Percentiles rank a stretch among this genome's conserved stretches.
Evolutionary conservation across 2,113 vertebrate genomes (phyloP).

Genomic region (Phocoena sinus): DNA sequence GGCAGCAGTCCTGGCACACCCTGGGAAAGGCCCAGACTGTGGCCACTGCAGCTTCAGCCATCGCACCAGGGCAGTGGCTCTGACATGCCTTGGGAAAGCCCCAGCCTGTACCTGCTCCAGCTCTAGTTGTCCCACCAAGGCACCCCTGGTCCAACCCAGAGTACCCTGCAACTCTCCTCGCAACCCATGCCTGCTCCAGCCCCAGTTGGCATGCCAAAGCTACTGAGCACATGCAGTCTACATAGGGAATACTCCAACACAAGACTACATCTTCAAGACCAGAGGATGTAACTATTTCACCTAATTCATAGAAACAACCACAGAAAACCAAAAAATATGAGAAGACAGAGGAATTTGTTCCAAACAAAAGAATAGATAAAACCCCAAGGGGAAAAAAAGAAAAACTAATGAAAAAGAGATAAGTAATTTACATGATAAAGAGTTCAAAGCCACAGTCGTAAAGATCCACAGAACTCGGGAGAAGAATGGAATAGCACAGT

Average conservation of each 20-base stretch:
- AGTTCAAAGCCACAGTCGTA: background rate
- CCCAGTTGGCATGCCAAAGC: background rate
- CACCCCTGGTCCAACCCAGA: background rate
- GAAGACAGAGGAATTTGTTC: background rate
- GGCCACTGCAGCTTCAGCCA: background rate
- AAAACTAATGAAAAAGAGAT: background rate
- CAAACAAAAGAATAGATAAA: background rate
- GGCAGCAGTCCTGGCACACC: background rate
- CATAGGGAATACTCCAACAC: background rate
- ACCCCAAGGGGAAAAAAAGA: background rate
- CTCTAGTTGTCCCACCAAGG: background rate
- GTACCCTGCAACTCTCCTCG: background rate
- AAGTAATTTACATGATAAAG: background rate
- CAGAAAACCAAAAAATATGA: background rate
- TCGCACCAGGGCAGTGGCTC: background rate
- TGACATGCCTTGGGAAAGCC: background rate
- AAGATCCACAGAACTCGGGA: background rate
- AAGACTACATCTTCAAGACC: background rate
- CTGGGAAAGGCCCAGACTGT: no score
- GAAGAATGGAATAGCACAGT: background rate
- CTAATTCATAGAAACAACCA: background rate
- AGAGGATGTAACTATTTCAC: background rate
- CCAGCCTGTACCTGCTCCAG: background rate
- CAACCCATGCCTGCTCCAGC: background rate
- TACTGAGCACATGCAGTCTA: background rate